phyloP scores from a whole-genome alignment of 2,888 invertebrate species.

The Drosophila putrida region DNA sequence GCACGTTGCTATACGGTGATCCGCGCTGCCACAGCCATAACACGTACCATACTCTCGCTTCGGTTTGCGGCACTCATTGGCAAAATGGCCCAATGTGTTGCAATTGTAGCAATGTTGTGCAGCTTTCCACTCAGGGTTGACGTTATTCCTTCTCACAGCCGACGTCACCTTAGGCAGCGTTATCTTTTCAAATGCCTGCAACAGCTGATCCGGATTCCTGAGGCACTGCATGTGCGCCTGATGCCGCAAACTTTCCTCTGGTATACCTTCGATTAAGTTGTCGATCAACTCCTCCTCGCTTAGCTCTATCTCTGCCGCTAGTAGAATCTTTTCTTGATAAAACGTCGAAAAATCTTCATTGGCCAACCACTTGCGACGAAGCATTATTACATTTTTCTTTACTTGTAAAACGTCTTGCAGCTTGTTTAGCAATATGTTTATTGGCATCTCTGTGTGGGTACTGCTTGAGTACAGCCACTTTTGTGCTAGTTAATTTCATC shows the following conservation, averaged over 20 bases:
- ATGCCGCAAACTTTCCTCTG: neutral
- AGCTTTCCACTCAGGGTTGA: constrained; percentile 1
- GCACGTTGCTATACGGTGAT: constrained; percentile 1
- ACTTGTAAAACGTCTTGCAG: neutral
- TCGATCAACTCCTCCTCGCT: constrained; percentile 1
- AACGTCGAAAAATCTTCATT: neutral
- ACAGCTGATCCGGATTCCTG: neutral
- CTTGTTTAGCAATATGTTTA: neutral
- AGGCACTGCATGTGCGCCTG: neutral
- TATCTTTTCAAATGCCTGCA: constrained; percentile 1
- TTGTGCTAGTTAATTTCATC: neutral
- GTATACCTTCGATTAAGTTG: neutral
- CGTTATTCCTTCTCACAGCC: neutral
- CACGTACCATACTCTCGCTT: neutral
- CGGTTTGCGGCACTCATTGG: constrained; percentile 1
- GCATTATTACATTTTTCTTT: constrained; percentile 1
- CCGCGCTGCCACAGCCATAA: neutral
- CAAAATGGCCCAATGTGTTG: constrained; percentile 1
- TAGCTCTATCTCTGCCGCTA: neutral
- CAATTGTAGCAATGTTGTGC: constrained; percentile 1
- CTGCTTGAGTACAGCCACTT: neutral
- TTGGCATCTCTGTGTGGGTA: neutral
- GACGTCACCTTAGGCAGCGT: neutral
- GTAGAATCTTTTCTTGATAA: neutral
- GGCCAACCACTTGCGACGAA: constrained; percentile 1